Evolutionary conservation across 2,888 invertebrate species (phyloP), one percentile per base, ranked within the genome.

Genomic region (Octodonta nipae): DNA sequence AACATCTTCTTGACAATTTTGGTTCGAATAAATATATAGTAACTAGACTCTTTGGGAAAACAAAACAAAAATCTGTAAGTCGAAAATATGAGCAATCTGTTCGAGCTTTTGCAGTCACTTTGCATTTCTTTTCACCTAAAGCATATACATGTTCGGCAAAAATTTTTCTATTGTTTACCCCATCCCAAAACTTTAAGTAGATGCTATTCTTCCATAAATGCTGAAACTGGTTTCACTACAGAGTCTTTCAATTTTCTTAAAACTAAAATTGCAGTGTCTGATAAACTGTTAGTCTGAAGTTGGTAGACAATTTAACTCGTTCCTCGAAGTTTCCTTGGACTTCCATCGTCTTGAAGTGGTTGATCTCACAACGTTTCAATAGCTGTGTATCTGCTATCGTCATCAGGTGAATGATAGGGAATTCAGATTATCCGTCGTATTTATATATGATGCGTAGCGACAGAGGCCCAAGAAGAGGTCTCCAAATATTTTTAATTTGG

Each of bases 181-280:
- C 29, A 29, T 11, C 29, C 15, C 10, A 29, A 29, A 11, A 10
- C n/a, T 29, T 29, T 29, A 17, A 13, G 10, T 29, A 29, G 10
- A 7, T 29, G 16, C n/a, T 29, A 28, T 15, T 16, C 3, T 28
- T 28, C 15, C 10, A 15, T 28, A 15, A 14, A 28, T 28, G 28
- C 15, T n/a, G 7, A 8, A 12, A 8, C 28, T 4, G 28, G 28
- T 12, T 28, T 28, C 5, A 28, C 28, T 7, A 14, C 28, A 2
- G 28, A 28, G 15, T 13, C 15, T 15, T 28, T 28, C 7, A 15
- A 28, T 10, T 28, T 28, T 15, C 28, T 28, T 28, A 28, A 28
- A 15, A 17, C 16, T n/a, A 27, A 31, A 13, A 10, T 25, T n/a
- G n/a, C n/a, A n/a, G n/a, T n/a, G n/a, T n/a, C n/a, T n/a, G n/a